A percentile compares a stretch with the other conserved stretches of the same genome.
phyloP scores from a whole-genome alignment of 2,797 vertebrate species.

The Carcharodon carcharias region DNA sequence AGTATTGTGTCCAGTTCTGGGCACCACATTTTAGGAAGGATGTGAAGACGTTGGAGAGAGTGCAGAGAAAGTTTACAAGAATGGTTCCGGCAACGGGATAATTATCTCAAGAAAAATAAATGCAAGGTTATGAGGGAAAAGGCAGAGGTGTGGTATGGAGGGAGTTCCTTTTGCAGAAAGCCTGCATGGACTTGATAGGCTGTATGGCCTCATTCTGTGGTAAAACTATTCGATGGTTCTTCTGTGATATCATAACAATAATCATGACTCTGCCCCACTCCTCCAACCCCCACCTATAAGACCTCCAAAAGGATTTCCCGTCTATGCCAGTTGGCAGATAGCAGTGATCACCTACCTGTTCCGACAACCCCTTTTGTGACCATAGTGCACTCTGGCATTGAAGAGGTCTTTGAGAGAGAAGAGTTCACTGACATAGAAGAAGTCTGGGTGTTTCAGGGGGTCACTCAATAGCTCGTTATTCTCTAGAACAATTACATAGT shows the following conservation, averaged over 20 bases:
- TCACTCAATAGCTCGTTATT: constrained; percentile 54
- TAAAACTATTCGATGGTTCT: not conserved
- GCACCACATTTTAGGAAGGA: not conserved
- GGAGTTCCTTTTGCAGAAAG: not conserved
- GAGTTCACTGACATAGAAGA: constrained; percentile 78
- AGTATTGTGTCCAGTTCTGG: too few species aligned
- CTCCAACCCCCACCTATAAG: not conserved
- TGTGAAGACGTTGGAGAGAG: not conserved
- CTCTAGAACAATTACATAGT: constrained; percentile 41
- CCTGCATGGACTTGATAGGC: not conserved
- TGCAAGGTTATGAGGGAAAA: not conserved
- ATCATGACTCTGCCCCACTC: not conserved
- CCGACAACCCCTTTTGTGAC: constrained; percentile 84
- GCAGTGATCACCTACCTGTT: constrained; percentile 65
- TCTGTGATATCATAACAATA: not conserved
- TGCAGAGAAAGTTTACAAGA: not conserved
- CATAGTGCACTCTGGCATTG: constrained; percentile 82
- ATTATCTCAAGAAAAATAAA: not conserved
- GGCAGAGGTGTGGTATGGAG: not conserved
- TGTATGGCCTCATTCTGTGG: not conserved
- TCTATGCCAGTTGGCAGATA: not conserved
- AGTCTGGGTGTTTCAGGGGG: constrained; percentile 74
- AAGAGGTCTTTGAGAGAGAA: constrained; percentile 78
- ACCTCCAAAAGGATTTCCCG: not conserved
- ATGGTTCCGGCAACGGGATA: not conserved